Evolutionary conservation across 2,888 invertebrate genomes (phyloP), one percentile per base, ranked within the genome.

Genomic region (Craniophora ligustri): DNA sequence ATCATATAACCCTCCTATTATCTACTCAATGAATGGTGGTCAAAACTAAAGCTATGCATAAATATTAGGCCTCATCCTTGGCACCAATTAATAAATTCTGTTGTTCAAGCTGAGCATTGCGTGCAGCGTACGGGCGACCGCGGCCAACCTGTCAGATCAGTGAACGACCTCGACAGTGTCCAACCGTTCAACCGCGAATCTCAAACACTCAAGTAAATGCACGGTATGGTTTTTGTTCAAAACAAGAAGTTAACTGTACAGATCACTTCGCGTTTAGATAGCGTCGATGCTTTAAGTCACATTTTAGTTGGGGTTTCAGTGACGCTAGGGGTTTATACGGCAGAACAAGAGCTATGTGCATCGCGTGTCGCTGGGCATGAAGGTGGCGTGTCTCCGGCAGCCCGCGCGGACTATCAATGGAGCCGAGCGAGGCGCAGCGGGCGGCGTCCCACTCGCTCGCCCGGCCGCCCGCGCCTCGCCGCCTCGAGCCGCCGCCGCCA

Each of bases 361-460:
- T 81, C 84, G 86, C 85, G 83, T 80, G 81, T 78, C 79, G 81
- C 67, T 68, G 77, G 78, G 82, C 80, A 78, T 78, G 59, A 69
- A 70, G 74, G 75, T 80, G 80, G 85, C 88, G 88, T 88, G 86
- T 84, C 84, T 81, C 82, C 89, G 82, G 82, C 84, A 84, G 84
- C 85, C 85, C 87, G 87, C 87, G 86, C 89, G 88, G 89, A 88
- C 89, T 89, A 81, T 89, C 89, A 89, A 89, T 89, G 89, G 85
- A 83, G 76, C 77, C 75, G 76, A 58, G 71, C 55, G 74, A 72
- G 72, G 78, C 76, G 79, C 72, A 71, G 79, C 85, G 84, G 75
- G 75, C 71, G 73, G 76, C 85, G 79, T 85, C 86, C 84, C 85
- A 75, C 82, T 81, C 84, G 79, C 85, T 80, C 84, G 81, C 84